phyloP scores from a whole-genome alignment of 2,113 vertebrate genomes.

The Hippopotamus amphibius region DNA sequence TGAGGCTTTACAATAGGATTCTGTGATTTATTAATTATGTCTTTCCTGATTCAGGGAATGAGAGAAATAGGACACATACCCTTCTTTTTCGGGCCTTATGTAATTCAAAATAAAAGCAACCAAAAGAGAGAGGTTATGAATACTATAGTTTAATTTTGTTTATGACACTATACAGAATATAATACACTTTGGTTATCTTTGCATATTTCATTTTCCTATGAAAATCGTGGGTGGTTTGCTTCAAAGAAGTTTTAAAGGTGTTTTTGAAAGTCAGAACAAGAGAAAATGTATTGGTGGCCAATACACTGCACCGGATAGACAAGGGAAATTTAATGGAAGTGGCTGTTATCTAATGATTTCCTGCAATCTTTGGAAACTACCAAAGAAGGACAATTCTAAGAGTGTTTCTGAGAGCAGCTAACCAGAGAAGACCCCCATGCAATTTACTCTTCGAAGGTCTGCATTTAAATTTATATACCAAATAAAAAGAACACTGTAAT shows the following conservation, averaged over 20 bases:
- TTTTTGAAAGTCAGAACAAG: neutral
- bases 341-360: neutral
- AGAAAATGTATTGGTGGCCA: neutral
- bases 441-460: slow-evolving; percentile 6
- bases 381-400: neutral
- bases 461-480: neutral
- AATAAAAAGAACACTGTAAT: slow-evolving; percentile 61
- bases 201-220: neutral
- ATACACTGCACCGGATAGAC: neutral
- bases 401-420: slow-evolving; percentile 10
- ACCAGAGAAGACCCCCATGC: neutral
- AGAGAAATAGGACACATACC: neutral
- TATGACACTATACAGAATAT: neutral
- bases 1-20: neutral
- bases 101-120: neutral
- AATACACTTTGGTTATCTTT: neutral
- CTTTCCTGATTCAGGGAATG: neutral
- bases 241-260: neutral
- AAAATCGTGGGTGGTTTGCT: neutral
- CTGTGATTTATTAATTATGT: neutral
- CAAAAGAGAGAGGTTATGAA: neutral
- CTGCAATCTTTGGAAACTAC: neutral
- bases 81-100: neutral
- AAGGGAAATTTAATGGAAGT: neutral
- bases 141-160: neutral